Evolutionary conservation across 2,113 vertebrate species (phyloP).

Genomic region (Cepphus grylle): DNA sequence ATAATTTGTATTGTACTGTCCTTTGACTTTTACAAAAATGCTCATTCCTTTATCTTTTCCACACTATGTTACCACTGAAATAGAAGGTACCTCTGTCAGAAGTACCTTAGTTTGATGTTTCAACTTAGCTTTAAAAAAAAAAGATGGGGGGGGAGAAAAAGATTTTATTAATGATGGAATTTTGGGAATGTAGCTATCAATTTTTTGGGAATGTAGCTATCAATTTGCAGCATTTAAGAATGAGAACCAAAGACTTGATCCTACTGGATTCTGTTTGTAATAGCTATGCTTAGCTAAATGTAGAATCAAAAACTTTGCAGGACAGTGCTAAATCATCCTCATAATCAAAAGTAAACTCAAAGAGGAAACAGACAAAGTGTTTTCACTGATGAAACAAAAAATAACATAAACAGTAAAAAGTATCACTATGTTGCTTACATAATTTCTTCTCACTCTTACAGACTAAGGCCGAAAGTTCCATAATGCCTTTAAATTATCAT

Average conservation of each 20-base stretch:
- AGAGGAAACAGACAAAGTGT: background rate
- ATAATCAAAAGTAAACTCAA: background rate
- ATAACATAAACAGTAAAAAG: accelerated
- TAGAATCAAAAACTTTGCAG: background rate
- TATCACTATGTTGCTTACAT: background rate
- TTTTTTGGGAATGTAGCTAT: background rate
- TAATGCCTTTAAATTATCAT: background rate
- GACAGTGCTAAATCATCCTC: background rate
- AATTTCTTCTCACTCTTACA: background rate
- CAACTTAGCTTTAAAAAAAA: background rate
- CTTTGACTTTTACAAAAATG: background rate
- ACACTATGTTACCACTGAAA: background rate
- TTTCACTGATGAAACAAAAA: background rate
- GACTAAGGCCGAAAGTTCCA: background rate
- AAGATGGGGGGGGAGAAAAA: background rate
- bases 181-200: accelerated
- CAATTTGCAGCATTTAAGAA: background rate
- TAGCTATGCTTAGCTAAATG: background rate
- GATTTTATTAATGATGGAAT: background rate
- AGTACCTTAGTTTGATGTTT: background rate
- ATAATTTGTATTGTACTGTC: background rate
- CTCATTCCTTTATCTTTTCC: background rate
- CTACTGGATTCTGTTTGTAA: background rate
- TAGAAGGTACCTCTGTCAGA: background rate
- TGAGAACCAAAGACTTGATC: background rate